Evolutionary conservation across 2,888 invertebrate species (phyloP).

Genomic region (Drosophila silvestris): DNA sequence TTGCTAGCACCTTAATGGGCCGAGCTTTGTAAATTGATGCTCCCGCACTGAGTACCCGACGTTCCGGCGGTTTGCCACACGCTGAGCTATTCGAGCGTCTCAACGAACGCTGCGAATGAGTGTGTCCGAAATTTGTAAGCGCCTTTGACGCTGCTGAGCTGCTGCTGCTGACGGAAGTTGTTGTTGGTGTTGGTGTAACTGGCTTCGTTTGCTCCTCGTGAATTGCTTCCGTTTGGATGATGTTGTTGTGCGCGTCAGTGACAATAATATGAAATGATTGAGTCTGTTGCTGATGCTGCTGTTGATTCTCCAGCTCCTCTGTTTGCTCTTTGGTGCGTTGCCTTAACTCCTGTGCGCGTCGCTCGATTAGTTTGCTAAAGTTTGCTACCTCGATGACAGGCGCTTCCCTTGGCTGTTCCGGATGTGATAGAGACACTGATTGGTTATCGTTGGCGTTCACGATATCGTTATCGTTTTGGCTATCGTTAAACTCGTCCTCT

Average conservation of each 20-base stretch:
- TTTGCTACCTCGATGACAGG: slow-evolving; percentile 82
- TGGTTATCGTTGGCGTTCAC: slow-evolving; percentile 34
- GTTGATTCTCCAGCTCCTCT: slow-evolving; percentile 3
- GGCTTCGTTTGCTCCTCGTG: slow-evolving; percentile 35
- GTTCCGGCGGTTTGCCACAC: slow-evolving; percentile 65
- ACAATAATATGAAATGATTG: slow-evolving; percentile 83
- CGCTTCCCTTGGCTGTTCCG: slow-evolving; percentile 80
- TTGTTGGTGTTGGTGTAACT: neutral
- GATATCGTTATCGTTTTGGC: slow-evolving; percentile 1
- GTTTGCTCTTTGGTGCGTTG: slow-evolving; percentile 46
- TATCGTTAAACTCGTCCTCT: slow-evolving; percentile 31
- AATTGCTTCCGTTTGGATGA: slow-evolving; percentile 84
- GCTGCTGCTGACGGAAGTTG: slow-evolving; percentile 3
- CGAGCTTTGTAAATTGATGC: slow-evolving; percentile 83
- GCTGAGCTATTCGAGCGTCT: slow-evolving; percentile 56
- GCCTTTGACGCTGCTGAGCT: slow-evolving; percentile 6
- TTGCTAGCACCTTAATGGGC: slow-evolving; percentile 80
- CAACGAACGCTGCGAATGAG: slow-evolving; percentile 45
- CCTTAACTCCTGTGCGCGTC: slow-evolving; percentile 78
- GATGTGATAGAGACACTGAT: slow-evolving; percentile 45
- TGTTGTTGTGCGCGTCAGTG: slow-evolving; percentile 84
- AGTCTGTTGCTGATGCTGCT: neutral
- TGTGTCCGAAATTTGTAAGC: slow-evolving; percentile 20
- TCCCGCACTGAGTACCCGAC: slow-evolving; percentile 77
- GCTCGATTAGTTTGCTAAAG: slow-evolving; percentile 81